phyloP scores from a whole-genome alignment of 1,140 invertebrate genomes.

The Drosophila subobscura region DNA sequence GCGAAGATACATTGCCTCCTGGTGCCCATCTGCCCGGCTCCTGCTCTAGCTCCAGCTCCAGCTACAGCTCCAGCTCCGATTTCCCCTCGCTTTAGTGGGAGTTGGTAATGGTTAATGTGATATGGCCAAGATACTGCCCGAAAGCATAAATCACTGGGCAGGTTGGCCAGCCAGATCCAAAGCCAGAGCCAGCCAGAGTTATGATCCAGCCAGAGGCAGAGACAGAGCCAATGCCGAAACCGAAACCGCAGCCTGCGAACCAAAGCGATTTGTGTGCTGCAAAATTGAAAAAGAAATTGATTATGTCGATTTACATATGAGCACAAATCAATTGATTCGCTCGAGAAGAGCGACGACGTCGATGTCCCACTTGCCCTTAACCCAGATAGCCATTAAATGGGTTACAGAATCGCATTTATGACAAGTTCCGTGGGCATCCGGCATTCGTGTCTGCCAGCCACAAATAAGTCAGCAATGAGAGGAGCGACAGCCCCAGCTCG shows the following conservation, averaged over 20 bases:
- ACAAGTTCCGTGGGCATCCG: slow-evolving; percentile 29
- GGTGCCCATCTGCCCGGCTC: slow-evolving; percentile 35
- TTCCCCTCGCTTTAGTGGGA: slow-evolving; percentile 53
- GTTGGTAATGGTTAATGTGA: slow-evolving; percentile 73
- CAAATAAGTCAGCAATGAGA: slow-evolving; percentile 56
- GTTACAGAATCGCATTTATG: slow-evolving; percentile 59
- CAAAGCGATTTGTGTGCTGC: slow-evolving; percentile 58
- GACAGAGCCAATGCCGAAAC: too few species aligned
- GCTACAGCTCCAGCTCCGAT: slow-evolving; percentile 19
- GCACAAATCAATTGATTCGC: slow-evolving; percentile 64
- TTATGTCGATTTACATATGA: slow-evolving; percentile 78
- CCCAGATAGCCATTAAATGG: slow-evolving; percentile 45
- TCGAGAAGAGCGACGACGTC: neutral
- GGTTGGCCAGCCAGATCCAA: slow-evolving; percentile 37
- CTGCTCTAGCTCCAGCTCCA: slow-evolving; percentile 8
- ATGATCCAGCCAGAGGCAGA: slow-evolving; percentile 30
- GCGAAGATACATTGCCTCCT: slow-evolving; percentile 72
- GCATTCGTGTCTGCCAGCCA: slow-evolving; percentile 60
- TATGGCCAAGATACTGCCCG: slow-evolving; percentile 71
- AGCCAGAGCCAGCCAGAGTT: slow-evolving; percentile 43
- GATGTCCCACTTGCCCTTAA: slow-evolving; percentile 59
- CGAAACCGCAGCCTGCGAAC: slow-evolving; percentile 49
- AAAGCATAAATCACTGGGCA: slow-evolving; percentile 70
- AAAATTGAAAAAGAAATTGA: slow-evolving; percentile 67
- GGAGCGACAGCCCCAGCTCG: slow-evolving; percentile 33